These are phyloP conservation scores for Daptonema setosum DNA, from an alignment of 2,888 invertebrate species.

Conservation along the genomic window DNA sequence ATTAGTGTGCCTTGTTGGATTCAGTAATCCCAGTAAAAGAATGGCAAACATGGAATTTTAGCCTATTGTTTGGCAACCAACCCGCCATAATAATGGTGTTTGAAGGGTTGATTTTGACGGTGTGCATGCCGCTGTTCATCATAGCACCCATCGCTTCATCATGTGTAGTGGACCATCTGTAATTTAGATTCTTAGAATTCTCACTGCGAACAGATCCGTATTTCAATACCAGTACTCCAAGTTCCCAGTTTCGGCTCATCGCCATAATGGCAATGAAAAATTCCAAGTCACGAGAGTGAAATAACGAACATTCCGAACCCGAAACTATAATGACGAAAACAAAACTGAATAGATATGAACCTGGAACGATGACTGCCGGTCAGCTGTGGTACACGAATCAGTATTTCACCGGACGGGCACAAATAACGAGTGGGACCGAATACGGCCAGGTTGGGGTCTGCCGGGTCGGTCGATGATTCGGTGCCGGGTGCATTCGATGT, in stretches of 20 bases:
- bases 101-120: conserved; percentile 78
- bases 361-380: background rate
- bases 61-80: no score
- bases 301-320: no score
- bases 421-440: background rate
- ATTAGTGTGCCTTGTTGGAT: no score
- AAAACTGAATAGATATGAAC: background rate
- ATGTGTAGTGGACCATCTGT: background rate
- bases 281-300: no score
- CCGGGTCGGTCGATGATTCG: background rate
- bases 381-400: background rate
- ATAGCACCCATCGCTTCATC: background rate
- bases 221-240: no score
- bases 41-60: no score
- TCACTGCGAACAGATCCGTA: background rate
- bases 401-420: background rate
- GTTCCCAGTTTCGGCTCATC: no score
- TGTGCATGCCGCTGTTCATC: conserved; percentile 65
- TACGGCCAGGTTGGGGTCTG: background rate
- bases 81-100: conserved; percentile 55
- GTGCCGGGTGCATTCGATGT: background rate
- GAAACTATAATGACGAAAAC: no score
- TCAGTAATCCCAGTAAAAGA: no score
- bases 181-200: background rate
- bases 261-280: no score